A percentile compares a stretch with the other conserved stretches of the same genome.
Evolutionary conservation across 2,113 vertebrate species (phyloP).

Genomic region (Oceanodroma tethys): DNA sequence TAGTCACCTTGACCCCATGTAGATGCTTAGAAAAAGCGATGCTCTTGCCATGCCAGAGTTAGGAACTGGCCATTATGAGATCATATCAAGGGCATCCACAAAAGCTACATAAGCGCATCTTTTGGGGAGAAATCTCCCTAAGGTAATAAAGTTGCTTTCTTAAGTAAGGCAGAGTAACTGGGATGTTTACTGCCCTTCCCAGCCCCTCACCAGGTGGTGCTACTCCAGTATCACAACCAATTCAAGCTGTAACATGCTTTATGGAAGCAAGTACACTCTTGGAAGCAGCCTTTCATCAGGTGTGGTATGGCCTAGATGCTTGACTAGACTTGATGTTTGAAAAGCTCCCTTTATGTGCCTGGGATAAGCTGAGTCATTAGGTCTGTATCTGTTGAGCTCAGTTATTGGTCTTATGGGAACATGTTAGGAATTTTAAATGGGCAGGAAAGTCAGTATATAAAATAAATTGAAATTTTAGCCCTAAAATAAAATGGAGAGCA

Average conservation of each 20-base stretch:
- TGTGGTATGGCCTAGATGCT: neutral
- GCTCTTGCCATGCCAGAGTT: neutral
- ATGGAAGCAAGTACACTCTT: neutral
- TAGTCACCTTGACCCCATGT: neutral
- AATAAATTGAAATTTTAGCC: neutral
- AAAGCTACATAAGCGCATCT: neutral
- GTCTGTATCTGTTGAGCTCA: neutral
- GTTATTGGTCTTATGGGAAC: neutral
- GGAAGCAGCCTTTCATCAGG: neutral
- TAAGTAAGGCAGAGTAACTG: neutral
- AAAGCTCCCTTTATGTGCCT: neutral
- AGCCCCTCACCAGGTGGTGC: neutral
- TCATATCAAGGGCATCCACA: neutral
- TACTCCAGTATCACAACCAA: neutral
- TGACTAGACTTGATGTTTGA: no score
- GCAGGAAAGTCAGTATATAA: neutral
- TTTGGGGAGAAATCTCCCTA: neutral
- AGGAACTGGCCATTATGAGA: neutral
- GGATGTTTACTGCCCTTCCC: neutral
- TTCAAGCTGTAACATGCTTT: neutral
- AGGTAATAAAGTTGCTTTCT: neutral
- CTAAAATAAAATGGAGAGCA: neutral
- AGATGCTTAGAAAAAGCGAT: neutral
- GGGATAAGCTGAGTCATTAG: conserved; percentile 8
- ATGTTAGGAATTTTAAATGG: neutral